Conservation (phyloP, 92 coral and sea anemone genomes). For the Pocillopora meandrina region DNA sequence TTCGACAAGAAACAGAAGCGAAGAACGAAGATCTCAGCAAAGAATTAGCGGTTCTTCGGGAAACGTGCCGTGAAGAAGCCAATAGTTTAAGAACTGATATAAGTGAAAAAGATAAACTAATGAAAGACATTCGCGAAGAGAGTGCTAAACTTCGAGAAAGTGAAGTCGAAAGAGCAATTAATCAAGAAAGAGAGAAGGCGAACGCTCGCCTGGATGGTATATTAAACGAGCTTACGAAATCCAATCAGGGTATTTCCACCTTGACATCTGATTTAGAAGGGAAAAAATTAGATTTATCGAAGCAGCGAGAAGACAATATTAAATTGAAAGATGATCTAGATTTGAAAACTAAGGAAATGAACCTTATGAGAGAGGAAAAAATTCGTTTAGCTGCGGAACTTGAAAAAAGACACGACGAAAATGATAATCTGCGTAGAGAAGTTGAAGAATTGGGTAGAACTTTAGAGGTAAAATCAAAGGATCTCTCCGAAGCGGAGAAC, state of each 20-base stretch:
- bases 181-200: constrained; percentile 68
- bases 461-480: constrained; percentile 50
- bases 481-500: constrained; percentile 57
- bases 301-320: constrained; percentile 48
- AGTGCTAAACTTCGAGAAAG: constrained; percentile 43
- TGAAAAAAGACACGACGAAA: constrained; percentile 54
- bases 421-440: constrained; percentile 49
- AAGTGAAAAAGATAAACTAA: constrained; percentile 46
- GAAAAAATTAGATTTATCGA: constrained; percentile 59
- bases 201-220: constrained; percentile 71
- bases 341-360: constrained; percentile 61
- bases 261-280: constrained; percentile 61
- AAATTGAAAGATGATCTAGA: constrained; percentile 60
- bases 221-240: constrained; percentile 69
- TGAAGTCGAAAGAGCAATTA: constrained; percentile 57
- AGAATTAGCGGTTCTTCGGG: constrained; percentile 49
- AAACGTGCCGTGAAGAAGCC: constrained; percentile 46
- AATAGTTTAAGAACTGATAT: constrained; percentile 48
- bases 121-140: constrained; percentile 64
- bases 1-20: constrained; percentile 46
- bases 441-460: constrained; percentile 44
- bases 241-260: constrained; percentile 41
- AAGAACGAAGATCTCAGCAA: constrained; percentile 24
- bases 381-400: constrained; percentile 55
- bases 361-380: constrained; percentile 63